Base-by-base conservation (phyloP, 2,113 vertebrate species). In the Psammodynastes pulverulentus region DNA sequence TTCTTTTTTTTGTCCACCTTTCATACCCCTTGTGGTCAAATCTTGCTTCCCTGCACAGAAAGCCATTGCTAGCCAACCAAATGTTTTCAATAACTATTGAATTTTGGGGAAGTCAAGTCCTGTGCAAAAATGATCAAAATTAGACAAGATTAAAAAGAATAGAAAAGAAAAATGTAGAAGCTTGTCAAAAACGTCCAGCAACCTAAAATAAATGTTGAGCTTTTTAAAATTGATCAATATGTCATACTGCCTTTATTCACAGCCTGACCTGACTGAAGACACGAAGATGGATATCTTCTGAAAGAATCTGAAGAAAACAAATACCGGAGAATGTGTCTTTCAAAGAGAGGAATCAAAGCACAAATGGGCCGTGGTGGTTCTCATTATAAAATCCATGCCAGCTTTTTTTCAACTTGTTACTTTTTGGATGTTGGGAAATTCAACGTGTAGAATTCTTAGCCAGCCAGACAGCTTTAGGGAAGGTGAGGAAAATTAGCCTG, bases 81-180 rank as follows among this genome's bases (percentile, higher is more conserved):
- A 62, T 53, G 23, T 34, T 48, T 95, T 90, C 94, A 94, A 94
- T 92, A 94, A 26, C 89, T 94, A 92, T 58, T 86, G 84, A 84
- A 90, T 94, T 96, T 95, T 91, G 94, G 56, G 72, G 72, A 54
- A 94, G 43, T 46, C 49, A 89, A 3, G 85, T 39, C 39, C 51
- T 91, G 56, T 62, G n/a, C 89, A 95, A 95, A 53, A 93, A 93
- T 93, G 93, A 93, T 89, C 54, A 95, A 93, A 93, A 93, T 58
- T 91, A 79, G 29, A 89, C 12, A 90, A 96, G 95, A 79, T 24
- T 26, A 3, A 90, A 87, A 34, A 34, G 34, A 87, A 89, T 23
- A n/a, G n/a, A 87, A 89, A 56, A n/a, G 45, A 56, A 15, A 48
- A 58, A 87, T 43, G 34, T 79, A 93, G 93, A 92, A 92, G 87